phyloP scores from a whole-genome alignment of 2,113 vertebrate species.

The Castor canadensis region DNA sequence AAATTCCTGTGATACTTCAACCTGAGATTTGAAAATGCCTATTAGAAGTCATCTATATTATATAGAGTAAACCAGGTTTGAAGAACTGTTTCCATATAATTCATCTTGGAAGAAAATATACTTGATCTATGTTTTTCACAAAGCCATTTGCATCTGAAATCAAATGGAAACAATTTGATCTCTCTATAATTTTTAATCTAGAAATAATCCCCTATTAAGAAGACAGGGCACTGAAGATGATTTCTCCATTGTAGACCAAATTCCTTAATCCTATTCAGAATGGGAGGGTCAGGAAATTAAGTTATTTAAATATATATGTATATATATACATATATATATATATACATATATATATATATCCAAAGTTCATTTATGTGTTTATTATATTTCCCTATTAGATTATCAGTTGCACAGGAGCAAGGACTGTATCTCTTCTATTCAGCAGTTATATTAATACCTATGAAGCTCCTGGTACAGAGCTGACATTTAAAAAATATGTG shows the following conservation, averaged over 20 bases:
- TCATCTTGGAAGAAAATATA: constrained; percentile 11
- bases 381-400: not conserved
- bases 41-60: not conserved
- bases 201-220: constrained; percentile 17
- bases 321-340: no score
- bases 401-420: not conserved
- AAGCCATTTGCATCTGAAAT: not conserved
- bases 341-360: no score
- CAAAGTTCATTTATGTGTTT: not conserved
- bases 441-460: not conserved
- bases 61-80: not conserved
- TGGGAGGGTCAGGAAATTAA: not conserved
- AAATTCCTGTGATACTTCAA: not conserved
- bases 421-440: not conserved
- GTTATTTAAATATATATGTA: not conserved
- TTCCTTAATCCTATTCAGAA: not conserved
- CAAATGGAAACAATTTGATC: constrained; percentile 16
- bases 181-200: constrained; percentile 20
- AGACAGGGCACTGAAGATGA: not conserved
- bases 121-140: not conserved
- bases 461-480: not conserved
- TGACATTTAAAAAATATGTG: constrained; percentile 10
- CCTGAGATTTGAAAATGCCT: constrained; percentile 20
- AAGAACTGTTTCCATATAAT: not conserved
- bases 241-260: not conserved